Conservation (phyloP, 2,888 invertebrate genomes). For the Agrotis segetum region DNA sequence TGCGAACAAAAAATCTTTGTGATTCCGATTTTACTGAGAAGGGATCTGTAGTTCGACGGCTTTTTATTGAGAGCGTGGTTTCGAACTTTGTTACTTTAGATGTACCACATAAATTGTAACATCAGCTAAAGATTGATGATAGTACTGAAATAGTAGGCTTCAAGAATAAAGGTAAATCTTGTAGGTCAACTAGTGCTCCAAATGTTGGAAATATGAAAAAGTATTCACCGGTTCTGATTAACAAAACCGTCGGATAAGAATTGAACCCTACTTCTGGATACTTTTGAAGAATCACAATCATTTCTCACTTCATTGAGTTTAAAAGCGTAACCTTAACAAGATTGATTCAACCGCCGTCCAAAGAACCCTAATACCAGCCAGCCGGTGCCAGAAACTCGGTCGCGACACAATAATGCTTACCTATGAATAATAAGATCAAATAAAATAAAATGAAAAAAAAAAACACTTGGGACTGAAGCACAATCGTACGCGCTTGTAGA, state of each 20-base stretch:
- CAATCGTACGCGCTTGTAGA: constrained; percentile 87
- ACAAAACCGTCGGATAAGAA: too few relatives aligned
- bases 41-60: constrained; percentile 55
- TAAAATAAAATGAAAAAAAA: constrained; percentile 72
- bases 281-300: background rate
- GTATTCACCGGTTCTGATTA: background rate
- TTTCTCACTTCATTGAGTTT: constrained; percentile 13
- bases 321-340: constrained; percentile 11
- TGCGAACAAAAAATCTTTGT: constrained; percentile 76
- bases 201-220: background rate
- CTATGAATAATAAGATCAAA: constrained; percentile 89
- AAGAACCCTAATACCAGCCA: constrained; percentile 67
- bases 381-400: constrained; percentile 71
- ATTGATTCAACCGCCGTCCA: constrained; percentile 22
- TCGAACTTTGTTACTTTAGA: background rate
- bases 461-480: constrained; percentile 80
- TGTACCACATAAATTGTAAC: background rate
- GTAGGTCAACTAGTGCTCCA: background rate
- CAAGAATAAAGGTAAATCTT: background rate
- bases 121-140: background rate
- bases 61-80: constrained; percentile 37
- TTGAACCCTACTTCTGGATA: background rate
- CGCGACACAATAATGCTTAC: constrained; percentile 84
- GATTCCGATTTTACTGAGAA: constrained; percentile 49
- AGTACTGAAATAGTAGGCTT: background rate